Evolutionary conservation across 2,888 invertebrate genomes (phyloP).

Genomic region (Metacarcinus magister): DNA sequence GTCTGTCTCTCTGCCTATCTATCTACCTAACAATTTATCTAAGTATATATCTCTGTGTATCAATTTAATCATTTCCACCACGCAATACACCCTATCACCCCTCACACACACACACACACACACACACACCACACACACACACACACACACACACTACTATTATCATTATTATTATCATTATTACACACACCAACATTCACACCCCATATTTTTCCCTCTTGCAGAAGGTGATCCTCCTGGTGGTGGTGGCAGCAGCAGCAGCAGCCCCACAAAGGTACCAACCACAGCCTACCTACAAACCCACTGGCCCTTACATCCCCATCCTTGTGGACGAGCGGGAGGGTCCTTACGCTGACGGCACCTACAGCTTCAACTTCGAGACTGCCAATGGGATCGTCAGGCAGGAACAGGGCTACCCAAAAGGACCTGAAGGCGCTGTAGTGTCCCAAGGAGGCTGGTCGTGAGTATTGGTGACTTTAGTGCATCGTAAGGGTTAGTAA

Average conservation of each 20-base stretch:
- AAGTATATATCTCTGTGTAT: no score
- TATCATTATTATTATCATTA: neutral
- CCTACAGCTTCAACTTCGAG: conserved; percentile 74
- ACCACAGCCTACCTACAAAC: neutral
- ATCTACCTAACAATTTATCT: neutral
- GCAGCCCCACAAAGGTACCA: neutral
- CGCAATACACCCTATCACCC: no score
- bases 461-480: conserved; percentile 47
- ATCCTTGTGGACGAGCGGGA: conserved; percentile 71
- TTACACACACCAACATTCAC: neutral
- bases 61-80: no score
- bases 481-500: neutral
- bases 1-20: neutral
- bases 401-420: conserved; percentile 67
- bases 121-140: no score
- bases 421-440: conserved; percentile 73
- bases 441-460: conserved; percentile 69
- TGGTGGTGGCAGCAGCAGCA: conserved; percentile 52
- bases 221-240: neutral
- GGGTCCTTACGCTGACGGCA: conserved; percentile 63
- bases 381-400: conserved; percentile 69
- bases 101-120: no score
- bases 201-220: neutral
- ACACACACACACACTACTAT: neutral
- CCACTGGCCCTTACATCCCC: neutral